Evolutionary conservation across 2,888 invertebrate genomes (phyloP).

Genomic region (Caenorhabditis sinica): DNA sequence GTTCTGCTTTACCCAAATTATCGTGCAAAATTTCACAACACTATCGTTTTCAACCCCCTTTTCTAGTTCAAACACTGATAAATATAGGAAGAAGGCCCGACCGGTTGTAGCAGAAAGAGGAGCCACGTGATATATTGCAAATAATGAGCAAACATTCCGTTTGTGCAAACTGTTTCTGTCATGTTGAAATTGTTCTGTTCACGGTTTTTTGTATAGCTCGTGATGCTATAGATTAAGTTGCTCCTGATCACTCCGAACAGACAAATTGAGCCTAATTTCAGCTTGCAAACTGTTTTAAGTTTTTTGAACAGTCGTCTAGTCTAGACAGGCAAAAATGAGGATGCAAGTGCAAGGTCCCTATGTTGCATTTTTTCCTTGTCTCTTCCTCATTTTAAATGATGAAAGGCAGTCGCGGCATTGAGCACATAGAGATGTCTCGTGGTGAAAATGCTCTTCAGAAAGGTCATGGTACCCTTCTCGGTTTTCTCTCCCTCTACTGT

Average conservation of each 20-base stretch:
- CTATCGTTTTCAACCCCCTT: constrained; percentile 20
- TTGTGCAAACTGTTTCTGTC: constrained; percentile 28
- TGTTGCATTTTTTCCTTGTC: background rate
- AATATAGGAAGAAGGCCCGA: constrained; percentile 47
- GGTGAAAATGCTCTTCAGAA: constrained; percentile 41
- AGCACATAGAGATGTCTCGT: constrained; percentile 44
- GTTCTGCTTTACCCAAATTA: background rate
- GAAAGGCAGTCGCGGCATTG: background rate
- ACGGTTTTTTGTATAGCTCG: no score
- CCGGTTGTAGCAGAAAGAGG: constrained; percentile 34
- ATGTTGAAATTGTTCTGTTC: no score
- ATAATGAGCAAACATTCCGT: constrained; percentile 51
- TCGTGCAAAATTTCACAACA: constrained; percentile 15
- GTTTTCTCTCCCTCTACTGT: constrained; percentile 18
- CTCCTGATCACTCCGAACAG: constrained; percentile 15
- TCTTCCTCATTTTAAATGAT: background rate
- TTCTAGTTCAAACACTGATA: constrained; percentile 61
- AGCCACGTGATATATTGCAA: constrained; percentile 63
- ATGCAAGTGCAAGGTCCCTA: constrained; percentile 4
- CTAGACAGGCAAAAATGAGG: constrained; percentile 27
- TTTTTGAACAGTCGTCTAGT: constrained; percentile 8
- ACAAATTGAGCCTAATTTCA: constrained; percentile 32
- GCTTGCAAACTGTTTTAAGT: constrained; percentile 21
- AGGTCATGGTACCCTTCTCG: constrained; percentile 52
- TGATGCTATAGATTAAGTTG: background rate